These are phyloP conservation scores for Alsophila aescularia DNA, from an alignment of 2,888 invertebrate species.

Conservation along the genomic window DNA sequence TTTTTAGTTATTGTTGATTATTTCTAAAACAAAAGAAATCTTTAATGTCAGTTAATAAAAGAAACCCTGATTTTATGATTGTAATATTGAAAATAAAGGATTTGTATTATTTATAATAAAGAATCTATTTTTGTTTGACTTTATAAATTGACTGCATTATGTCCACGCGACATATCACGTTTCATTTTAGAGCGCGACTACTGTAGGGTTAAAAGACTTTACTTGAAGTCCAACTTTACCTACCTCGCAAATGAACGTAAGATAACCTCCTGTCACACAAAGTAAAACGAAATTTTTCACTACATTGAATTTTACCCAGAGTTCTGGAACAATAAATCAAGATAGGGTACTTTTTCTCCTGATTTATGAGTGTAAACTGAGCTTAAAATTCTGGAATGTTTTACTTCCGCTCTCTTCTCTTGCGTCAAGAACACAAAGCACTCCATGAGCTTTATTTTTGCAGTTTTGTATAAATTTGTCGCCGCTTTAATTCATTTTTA, in stretches of 20 bases:
- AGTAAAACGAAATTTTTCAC: conserved; percentile 37
- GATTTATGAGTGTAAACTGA: conserved; percentile 52
- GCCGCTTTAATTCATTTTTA: conserved; percentile 13
- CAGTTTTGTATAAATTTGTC: conserved; percentile 33
- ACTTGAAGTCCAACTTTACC: neutral
- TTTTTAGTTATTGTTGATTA: too few relatives aligned
- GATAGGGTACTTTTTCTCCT: conserved; percentile 49
- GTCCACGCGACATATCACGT: too few relatives aligned
- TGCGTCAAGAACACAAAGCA: conserved; percentile 39
- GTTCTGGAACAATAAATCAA: conserved; percentile 52
- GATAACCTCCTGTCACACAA: conserved; percentile 23
- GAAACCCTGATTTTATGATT: too few relatives aligned
- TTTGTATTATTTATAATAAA: too few relatives aligned
- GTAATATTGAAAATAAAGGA: too few relatives aligned
- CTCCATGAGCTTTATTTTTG: conserved; percentile 34
- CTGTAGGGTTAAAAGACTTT: neutral
- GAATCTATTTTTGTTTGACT: too few relatives aligned
- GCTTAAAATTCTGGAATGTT: conserved; percentile 43
- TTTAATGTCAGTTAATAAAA: too few relatives aligned
- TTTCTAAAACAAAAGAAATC: too few relatives aligned
- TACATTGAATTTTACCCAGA: conserved; percentile 47
- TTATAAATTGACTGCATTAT: too few relatives aligned
- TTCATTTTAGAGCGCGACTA: too few relatives aligned
- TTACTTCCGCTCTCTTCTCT: conserved; percentile 22
- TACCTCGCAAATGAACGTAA: neutral